A percentile compares a stretch with the other conserved stretches of the same genome.
Evolutionary conservation across 2,888 invertebrate species (phyloP).

Genomic region (Chelonus formosanus): DNA sequence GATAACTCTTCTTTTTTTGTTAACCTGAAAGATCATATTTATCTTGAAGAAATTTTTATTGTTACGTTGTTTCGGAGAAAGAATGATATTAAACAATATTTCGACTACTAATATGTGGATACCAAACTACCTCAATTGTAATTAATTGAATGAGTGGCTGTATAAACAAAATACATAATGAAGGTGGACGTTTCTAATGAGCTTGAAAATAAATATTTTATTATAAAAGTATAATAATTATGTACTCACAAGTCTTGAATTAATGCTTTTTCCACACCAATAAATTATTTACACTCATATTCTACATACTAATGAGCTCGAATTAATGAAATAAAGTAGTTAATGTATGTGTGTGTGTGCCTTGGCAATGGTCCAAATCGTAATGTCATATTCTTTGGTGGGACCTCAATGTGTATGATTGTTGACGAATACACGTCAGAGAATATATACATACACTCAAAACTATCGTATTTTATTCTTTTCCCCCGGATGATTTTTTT

Average conservation of each 20-base stretch:
- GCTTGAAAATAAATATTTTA: slow-evolving; percentile 18
- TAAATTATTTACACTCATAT: slow-evolving; percentile 11
- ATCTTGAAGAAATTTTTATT: too few relatives aligned
- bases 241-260: slow-evolving; percentile 12
- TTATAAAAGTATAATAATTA: slow-evolving; percentile 14
- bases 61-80: too few relatives aligned
- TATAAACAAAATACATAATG: too few relatives aligned
- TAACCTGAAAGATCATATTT: too few relatives aligned
- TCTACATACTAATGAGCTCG: too few relatives aligned
- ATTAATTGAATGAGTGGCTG: too few relatives aligned
- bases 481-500: slow-evolving; percentile 28
- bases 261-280: slow-evolving; percentile 15
- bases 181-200: too few relatives aligned
- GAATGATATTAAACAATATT: too few relatives aligned
- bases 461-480: slow-evolving; percentile 35
- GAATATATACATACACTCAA: slow-evolving; percentile 19
- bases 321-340: too few relatives aligned
- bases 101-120: too few relatives aligned
- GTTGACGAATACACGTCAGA: slow-evolving; percentile 12
- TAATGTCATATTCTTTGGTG: slow-evolving; percentile 7
- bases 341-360: neutral
- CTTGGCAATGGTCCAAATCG: slow-evolving; percentile 21
- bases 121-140: too few relatives aligned
- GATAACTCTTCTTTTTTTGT: too few relatives aligned
- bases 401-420: slow-evolving; percentile 1